Conservation (phyloP, 2,797 vertebrate species). For the Chanos chanos region DNA sequence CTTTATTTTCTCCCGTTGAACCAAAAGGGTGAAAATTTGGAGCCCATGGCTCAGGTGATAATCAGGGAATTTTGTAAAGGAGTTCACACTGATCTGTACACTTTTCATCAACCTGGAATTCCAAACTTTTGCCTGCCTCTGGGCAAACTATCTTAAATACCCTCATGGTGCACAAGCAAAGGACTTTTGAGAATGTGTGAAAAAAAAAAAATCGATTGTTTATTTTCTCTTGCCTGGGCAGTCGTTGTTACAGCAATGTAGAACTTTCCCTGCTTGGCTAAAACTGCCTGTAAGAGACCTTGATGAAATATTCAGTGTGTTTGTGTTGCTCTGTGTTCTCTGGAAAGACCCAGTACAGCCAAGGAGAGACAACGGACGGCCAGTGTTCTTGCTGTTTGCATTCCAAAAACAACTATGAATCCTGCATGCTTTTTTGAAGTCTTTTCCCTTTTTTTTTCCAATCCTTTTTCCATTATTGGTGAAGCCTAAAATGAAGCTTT, state of each 20-base stretch:
- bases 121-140: neutral
- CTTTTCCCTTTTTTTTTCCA: conserved; percentile 6
- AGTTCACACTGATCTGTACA: conserved; percentile 8
- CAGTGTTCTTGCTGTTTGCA: conserved; percentile 1
- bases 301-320: conserved; percentile 42
- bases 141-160: conserved; percentile 30
- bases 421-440: neutral
- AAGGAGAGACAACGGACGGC: neutral
- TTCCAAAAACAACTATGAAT: conserved; percentile 15
- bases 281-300: conserved; percentile 29
- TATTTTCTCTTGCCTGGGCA: conserved; percentile 28
- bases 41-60: too few relatives aligned
- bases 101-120: neutral
- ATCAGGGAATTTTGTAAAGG: too few relatives aligned
- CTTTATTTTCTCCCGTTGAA: too few relatives aligned
- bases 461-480: conserved; percentile 36
- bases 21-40: too few relatives aligned
- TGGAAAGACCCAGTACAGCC: neutral
- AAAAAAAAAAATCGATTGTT: conserved; percentile 31
- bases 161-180: conserved; percentile 11
- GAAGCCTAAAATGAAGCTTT: conserved; percentile 51
- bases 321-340: conserved; percentile 21
- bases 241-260: conserved; percentile 1
- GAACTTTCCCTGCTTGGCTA: conserved; percentile 26
- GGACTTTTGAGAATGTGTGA: neutral